Base-by-base conservation (phyloP, 2,797 vertebrate genomes). In the Meriones psammophilus region DNA sequence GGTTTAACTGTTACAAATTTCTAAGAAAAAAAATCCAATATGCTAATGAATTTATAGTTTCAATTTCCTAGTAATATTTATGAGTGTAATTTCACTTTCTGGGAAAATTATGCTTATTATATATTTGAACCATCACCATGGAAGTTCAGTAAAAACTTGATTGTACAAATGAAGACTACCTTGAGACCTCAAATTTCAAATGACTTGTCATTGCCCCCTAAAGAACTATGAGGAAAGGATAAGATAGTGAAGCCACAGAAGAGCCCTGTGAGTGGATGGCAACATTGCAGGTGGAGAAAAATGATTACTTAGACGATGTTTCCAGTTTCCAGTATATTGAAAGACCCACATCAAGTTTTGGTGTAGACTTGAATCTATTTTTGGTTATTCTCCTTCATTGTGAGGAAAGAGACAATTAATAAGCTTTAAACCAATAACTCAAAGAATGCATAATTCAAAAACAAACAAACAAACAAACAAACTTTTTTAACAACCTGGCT, bases 401-500 rank as follows among this genome's bases (percentile, higher is more conserved):
- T 28, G n/a, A 94, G 18, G 69, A 26, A 95, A 39, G 50, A 54
- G 74, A 14, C 15, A 68, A 46, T 81, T 80, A 77, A 62, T 86
- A 73, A 94, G 2, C 3, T 78, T 93, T 84, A 76, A 92, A 71
- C 64, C 46, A 88, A 66, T 85, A 85, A 91, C 15, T 85, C 4
- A 74, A 96, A 92, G 26, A 94, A 79, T 86, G 36, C 8, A 86
- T 87, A 89, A 89, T 94, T 94, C 84, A 86, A 76, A 78, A 74
- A 74, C 22, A 42, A 74, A 8, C 74, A 76, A 76, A 14, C 42
- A 78, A 74, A 74, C 22, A 42, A 74, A 8, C 74, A 76, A 76
- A 14, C 42, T 18, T 42, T 28, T 56, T 85, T 84, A 17, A 17
- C 30, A 24, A 33, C 24, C 14, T 86, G 68, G 13, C 22, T 13